Evolutionary conservation across 2,113 vertebrate genomes (phyloP).

Genomic region (Silurus glanis): DNA sequence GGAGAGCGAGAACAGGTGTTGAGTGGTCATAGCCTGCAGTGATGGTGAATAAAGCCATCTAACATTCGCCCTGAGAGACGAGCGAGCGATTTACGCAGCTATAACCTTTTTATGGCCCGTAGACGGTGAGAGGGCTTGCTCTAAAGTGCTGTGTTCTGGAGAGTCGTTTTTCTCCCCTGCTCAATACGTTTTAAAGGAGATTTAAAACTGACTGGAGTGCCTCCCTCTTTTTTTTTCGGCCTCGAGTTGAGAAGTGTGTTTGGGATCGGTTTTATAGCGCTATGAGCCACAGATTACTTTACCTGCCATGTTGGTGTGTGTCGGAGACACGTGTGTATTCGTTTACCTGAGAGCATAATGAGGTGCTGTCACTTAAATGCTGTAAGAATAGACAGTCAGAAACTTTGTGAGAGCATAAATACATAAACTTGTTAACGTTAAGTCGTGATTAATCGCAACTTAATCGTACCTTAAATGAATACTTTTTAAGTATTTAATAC

Average conservation of each 20-base stretch:
- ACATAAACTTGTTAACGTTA: no score
- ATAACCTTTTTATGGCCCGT: slow-evolving; percentile 43
- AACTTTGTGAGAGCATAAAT: not conserved
- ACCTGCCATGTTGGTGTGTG: not conserved
- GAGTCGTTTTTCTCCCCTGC: slow-evolving; percentile 25
- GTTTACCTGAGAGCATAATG: not conserved
- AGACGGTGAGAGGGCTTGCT: slow-evolving; percentile 25
- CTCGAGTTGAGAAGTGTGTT: not conserved
- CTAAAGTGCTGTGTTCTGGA: slow-evolving; percentile 25
- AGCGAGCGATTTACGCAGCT: slow-evolving; percentile 40
- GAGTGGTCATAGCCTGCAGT: slow-evolving; percentile 28
- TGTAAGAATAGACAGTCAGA: not conserved
- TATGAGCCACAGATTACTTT: not conserved
- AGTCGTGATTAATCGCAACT: no score
- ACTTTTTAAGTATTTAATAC: no score
- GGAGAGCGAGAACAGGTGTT: slow-evolving; percentile 30
- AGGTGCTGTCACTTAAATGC: not conserved
- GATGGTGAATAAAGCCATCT: slow-evolving; percentile 35
- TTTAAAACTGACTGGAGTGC: slow-evolving; percentile 20
- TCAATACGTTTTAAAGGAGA: slow-evolving; percentile 29
- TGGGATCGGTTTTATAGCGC: slow-evolving; percentile 3
- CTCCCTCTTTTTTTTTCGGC: not conserved
- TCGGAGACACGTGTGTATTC: not conserved
- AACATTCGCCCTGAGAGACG: slow-evolving; percentile 36
- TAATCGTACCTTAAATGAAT: no score